Base-by-base conservation (phyloP, 2,888 invertebrate species). In the Leptopterna dolabrata region DNA sequence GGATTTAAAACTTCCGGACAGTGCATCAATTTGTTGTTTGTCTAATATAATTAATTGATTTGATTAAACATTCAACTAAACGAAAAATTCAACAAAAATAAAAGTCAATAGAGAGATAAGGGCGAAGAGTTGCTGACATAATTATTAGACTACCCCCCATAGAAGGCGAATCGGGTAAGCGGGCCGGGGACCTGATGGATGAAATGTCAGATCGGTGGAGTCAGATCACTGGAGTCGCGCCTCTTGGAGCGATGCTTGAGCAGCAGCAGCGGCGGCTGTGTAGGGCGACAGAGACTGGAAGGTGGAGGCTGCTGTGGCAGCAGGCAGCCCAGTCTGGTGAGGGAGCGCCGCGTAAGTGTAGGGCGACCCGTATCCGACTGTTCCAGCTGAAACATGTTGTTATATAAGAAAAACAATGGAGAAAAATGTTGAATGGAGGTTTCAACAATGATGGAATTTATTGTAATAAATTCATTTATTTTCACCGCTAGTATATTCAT, bases 311-410 rank as follows among this genome's bases (percentile, higher is more conserved):
- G 92, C 92, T 19, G 90, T 90, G 71, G 92, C 92, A 36, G 93
- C 92, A 29, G 92, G 91, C 43, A 92, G 92, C 71, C 93, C 93
- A 71, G 93, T 92, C 29, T 93, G 94, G 90, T 93, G 93, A 70
- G 95, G 96, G 89, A 96, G 92, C 51, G 95, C 92, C 13, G 94
- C 94, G 90, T 94, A 94, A 90, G 96, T 95, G 92, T 96, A 96
- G 0, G 95, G 96, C 27, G 95, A 94, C 92, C 96, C 93, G 91
- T 96, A 96, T 90, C 95, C 95, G 24, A 95, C 95, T 1, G 94
- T 94, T 6, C 93, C 93, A 89, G 85, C 76, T 73, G 36, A 4
- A 36, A 36, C 36, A 36, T 36, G 7, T 36, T 36, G 2, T 36
- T 7, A 36, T 7, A 4, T 36, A 4, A 36, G 36, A 36, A 36